Conservation (phyloP, 2,797 vertebrate genomes). For the Karalla daura region DNA sequence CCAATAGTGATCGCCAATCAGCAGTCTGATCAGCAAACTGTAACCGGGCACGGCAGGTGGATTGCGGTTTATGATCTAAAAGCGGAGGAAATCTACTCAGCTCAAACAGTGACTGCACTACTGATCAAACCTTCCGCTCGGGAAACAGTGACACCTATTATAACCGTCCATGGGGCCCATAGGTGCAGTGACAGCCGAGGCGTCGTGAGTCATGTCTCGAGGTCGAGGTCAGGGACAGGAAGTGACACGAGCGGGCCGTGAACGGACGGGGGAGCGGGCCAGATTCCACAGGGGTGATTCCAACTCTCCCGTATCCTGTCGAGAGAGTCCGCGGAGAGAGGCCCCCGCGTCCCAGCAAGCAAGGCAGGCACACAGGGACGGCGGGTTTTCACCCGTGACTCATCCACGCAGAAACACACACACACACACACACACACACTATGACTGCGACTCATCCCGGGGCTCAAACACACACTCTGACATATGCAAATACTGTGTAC, state of each 20-base stretch:
- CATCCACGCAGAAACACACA: conserved; percentile 48
- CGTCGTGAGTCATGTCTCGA: conserved; percentile 19
- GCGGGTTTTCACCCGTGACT: conserved; percentile 64
- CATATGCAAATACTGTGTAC: conserved; percentile 20
- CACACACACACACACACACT: conserved; percentile 21
- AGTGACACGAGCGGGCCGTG: conserved; percentile 10
- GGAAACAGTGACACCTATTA: too few relatives aligned
- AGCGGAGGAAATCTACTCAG: too few relatives aligned
- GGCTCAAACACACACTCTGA: conserved; percentile 16
- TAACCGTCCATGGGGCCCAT: background rate
- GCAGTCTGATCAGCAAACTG: background rate
- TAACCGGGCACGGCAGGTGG: background rate
- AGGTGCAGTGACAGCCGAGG: background rate
- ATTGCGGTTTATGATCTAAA: too few relatives aligned
- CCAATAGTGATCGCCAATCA: background rate
- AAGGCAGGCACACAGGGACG: background rate
- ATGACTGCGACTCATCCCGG: conserved; percentile 47
- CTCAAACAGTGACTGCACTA: too few relatives aligned
- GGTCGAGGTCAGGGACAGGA: conserved; percentile 33
- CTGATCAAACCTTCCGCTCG: too few relatives aligned
- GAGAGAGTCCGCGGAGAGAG: conserved; percentile 17
- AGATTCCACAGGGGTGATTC: conserved; percentile 50
- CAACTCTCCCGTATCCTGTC: conserved; percentile 41
- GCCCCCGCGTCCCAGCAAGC: background rate
- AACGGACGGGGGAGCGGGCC: conserved; percentile 43